Base-by-base conservation (phyloP, 2,888 invertebrate genomes). In the Pasiphila rectangulata region DNA sequence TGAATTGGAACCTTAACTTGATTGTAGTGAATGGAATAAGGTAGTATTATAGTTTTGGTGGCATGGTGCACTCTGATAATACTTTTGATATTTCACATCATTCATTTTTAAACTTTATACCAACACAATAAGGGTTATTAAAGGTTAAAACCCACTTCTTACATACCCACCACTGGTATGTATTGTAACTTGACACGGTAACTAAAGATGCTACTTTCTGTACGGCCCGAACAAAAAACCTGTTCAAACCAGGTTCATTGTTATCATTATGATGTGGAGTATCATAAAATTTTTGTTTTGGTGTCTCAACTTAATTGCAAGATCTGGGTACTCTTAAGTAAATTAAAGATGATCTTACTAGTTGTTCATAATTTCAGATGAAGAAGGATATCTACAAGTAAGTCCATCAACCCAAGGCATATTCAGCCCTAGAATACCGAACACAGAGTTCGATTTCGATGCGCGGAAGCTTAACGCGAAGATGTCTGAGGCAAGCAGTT, bases 381-480 rank as follows among this genome's bases (percentile, higher is more conserved):
- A 83, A 32, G 87, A 90, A 45, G 92, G 91, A 12, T 93, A 93
- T 66, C 77, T 93, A 42, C 90, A 91, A 66, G 93, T 93, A 92
- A 91, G 89, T 59, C 88, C 91, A 0, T 69, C 78, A 1, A 63
- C 67, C 37, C 74, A 68, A 34, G 77, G 70, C 19, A 86, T 91
- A 63, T 92, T 91, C 72, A 92, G 91, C 67, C 91, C 92, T 1
- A 81, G 91, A 48, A 58, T 73, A 1, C 69, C 70, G 1, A 73
- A 73, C 3, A 76, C 79, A 2, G 83, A 86, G 50, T 92, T 92
- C 60, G 83, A 90, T 56, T 92, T 93, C 63, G 85, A 88, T 38
- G 59, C 80, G 12, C 75, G 72, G 19, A 79, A 74, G 59, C 66
- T 79, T 36, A 77, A 78, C 55, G 57, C 71, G 0, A 71, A 70